Base-by-base conservation (phyloP, 2,888 invertebrate genomes). In the Caradrina kadenii region DNA sequence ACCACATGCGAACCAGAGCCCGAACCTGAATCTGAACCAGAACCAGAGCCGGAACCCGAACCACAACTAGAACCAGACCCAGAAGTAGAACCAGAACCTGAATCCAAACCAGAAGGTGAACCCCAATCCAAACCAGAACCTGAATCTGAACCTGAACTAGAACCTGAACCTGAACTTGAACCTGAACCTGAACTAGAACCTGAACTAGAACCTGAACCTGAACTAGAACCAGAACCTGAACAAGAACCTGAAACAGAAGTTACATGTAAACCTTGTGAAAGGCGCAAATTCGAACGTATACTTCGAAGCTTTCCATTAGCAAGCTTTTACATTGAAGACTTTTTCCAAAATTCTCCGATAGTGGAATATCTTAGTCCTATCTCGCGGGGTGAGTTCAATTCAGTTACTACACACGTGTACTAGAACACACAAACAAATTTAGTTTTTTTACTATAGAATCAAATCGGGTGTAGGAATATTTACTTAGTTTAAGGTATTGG, bases 341-440 rank as follows among this genome's bases (percentile, higher is more conserved):
- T 54, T 3, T 39, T 21, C 1, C 2, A 1, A 22, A 1, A 22
- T 3, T 22, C 13, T 0, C 53, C 13, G 1, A 13, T 17, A 0
- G 5, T 45, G 6, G 17, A 45, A 45, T 4, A 19, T 8, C 21
- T 50, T 26, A 45, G 21, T 45, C 22, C 7, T 0, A 70, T 70
- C 19, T 45, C 58, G 13, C 1, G 2, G 21, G 54, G 73, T 70
- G 31, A 70, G 70, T 54, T 26, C n/a, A 22, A n/a, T 7, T 4
- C 5, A 17, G 0, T 45, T 15, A 15, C 0, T 39, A 31, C 11
- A 39, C 11, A 39, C 39, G 4, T 35, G 8, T 39, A 39, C 11
- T 39, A 39, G 39, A 39, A 3, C 13, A 13, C 13, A 39, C 26
- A n/a, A n/a, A n/a, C n/a, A n/a, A n/a, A n/a, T n/a, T n/a, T n/a